phyloP scores from a whole-genome alignment of 2,797 vertebrate species.

The Oryzias dopingdopingensis region DNA sequence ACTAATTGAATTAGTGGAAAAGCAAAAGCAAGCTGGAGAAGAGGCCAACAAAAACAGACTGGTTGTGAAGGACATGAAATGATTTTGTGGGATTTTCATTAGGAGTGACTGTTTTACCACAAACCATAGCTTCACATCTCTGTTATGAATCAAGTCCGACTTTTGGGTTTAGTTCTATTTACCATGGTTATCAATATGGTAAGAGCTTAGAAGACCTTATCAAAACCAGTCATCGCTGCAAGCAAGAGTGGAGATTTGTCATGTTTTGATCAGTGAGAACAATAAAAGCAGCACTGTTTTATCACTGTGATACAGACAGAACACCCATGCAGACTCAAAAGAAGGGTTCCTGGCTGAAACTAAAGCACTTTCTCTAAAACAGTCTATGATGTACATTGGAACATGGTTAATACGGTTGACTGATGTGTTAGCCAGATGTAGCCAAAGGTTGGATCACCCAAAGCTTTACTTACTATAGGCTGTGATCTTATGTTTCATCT shows the following conservation, averaged over 20 bases:
- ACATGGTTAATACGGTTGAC: too few species aligned
- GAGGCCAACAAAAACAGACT: constrained; percentile 5
- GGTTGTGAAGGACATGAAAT: constrained; percentile 8
- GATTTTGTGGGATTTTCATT: constrained; percentile 16
- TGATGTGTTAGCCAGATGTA: too few species aligned
- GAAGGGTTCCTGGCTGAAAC: neutral
- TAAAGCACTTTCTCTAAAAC: too few species aligned
- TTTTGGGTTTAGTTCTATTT: constrained; percentile 27
- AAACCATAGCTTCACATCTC: neutral
- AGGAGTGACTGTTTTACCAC: constrained; percentile 20
- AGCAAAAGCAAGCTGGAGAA: constrained; percentile 14
- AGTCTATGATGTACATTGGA: too few species aligned
- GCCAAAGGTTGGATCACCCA: too few species aligned
- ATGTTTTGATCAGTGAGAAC: constrained; percentile 18
- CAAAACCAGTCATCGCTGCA: constrained; percentile 37
- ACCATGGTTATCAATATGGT: constrained; percentile 43
- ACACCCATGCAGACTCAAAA: neutral
- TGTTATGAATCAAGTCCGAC: constrained; percentile 8
- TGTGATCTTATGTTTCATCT: too few species aligned
- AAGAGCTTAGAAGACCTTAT: constrained; percentile 41
- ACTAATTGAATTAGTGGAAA: constrained; percentile 62
- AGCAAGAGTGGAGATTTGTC: constrained; percentile 35
- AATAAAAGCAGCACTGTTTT: constrained; percentile 22
- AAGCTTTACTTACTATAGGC: too few species aligned
- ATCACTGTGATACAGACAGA: constrained; percentile 5